Conservation (phyloP, 2,888 invertebrate species). For the Tuberolachnus salignus region DNA sequence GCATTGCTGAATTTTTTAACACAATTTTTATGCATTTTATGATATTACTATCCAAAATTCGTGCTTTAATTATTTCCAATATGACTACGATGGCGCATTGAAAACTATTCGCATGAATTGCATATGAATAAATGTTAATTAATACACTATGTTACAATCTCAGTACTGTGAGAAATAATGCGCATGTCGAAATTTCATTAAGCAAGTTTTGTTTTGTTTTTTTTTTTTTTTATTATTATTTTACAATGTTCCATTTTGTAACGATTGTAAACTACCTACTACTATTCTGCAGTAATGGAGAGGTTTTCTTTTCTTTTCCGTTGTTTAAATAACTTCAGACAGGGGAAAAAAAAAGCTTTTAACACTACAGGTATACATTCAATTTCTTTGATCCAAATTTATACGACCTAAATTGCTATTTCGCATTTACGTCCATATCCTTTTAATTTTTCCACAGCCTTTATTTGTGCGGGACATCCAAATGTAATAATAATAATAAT, state of each 20-base stretch:
- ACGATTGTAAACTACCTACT: background rate
- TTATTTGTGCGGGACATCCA: background rate
- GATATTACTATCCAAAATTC: no score
- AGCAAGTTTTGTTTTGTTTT: background rate
- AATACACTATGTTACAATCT: background rate
- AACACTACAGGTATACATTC: background rate
- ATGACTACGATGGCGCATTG: no score
- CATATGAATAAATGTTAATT: no score
- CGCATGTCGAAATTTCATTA: background rate
- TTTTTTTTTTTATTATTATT: no score
- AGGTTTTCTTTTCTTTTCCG: background rate
- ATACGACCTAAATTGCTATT: background rate
- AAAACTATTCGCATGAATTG: no score
- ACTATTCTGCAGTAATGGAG: background rate
- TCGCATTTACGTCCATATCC: background rate
- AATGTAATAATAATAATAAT: background rate
- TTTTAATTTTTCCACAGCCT: background rate
- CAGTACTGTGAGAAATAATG: background rate
- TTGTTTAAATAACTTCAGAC: background rate
- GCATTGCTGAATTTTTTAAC: no score
- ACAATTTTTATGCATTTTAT: no score
- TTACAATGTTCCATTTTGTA: slow-evolving; percentile 31
- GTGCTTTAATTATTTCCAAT: no score
- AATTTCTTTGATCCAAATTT: background rate
- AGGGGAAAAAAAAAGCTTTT: slow-evolving; percentile 7